These are phyloP conservation scores for Ochotona princeps DNA, from an alignment of 2,113 vertebrate genomes.

Conservation along the genomic window DNA sequence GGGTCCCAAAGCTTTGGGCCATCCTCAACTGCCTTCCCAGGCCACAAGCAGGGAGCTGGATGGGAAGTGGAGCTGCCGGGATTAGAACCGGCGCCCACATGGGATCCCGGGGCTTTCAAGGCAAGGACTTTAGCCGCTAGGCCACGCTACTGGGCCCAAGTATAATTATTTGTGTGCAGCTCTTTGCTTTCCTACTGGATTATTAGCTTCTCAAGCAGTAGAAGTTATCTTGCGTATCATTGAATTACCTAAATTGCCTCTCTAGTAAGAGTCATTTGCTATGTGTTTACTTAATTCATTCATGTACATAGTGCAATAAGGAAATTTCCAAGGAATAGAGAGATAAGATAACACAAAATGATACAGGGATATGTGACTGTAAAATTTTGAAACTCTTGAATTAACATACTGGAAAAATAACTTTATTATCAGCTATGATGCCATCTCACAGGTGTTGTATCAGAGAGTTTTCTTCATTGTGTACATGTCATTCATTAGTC, in stretches of 20 bases:
- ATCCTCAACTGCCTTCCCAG: too few species aligned
- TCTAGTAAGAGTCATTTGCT: not conserved
- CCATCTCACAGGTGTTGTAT: not conserved
- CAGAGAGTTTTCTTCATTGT: slow-evolving; percentile 34
- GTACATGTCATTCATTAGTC: not conserved
- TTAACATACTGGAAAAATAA: slow-evolving; percentile 45
- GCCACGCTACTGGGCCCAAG: too few species aligned
- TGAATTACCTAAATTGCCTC: not conserved
- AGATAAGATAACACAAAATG: slow-evolving; percentile 40
- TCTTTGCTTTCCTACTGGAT: slow-evolving; percentile 6
- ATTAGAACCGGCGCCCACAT: too few species aligned
- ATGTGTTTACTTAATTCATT: not conserved
- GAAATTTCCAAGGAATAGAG: not conserved
- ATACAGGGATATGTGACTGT: not conserved
- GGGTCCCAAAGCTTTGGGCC: too few species aligned
- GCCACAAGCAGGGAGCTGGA: too few species aligned
- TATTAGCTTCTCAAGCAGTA: not conserved
- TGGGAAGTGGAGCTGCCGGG: too few species aligned
- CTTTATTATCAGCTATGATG: slow-evolving; percentile 44
- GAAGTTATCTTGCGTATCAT: slow-evolving; percentile 5
- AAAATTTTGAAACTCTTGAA: slow-evolving; percentile 8
- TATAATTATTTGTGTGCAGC: slow-evolving; percentile 9
- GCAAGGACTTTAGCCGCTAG: too few species aligned
- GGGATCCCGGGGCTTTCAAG: too few species aligned
- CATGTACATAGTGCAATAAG: not conserved